Conservation (phyloP, 1,140 invertebrate genomes). For the Bombus haemorrhoidalis region DNA sequence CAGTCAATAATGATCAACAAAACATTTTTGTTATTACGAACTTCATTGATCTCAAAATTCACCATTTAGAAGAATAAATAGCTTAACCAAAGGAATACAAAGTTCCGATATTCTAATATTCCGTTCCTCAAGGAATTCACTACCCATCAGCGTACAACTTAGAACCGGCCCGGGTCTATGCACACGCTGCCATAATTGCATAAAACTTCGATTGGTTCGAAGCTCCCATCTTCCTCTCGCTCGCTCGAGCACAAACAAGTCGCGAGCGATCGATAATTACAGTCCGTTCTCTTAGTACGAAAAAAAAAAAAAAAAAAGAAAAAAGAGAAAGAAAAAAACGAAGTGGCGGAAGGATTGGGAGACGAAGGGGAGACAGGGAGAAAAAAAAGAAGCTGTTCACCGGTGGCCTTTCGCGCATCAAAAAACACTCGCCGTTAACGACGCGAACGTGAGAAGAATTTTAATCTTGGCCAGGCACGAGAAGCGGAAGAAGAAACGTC, state of each 20-base stretch:
- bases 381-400: slow-evolving; percentile 1
- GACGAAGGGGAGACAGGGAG: background rate
- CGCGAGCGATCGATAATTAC: slow-evolving; percentile 9
- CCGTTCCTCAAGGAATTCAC: background rate
- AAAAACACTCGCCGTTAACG: slow-evolving; percentile 37
- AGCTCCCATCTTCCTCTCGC: background rate
- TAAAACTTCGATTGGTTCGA: background rate
- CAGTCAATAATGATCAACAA: background rate
- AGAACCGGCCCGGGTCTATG: background rate
- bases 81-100: background rate
- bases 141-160: too few species aligned
- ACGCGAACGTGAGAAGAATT: slow-evolving; percentile 38
- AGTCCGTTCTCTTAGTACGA: background rate
- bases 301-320: too few species aligned
- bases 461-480: slow-evolving; percentile 24
- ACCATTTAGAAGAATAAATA: too few species aligned
- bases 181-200: background rate
- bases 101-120: background rate
- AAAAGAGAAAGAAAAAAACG: background rate
- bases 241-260: background rate
- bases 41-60: too few species aligned
- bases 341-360: background rate
- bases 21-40: too few species aligned
- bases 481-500: slow-evolving; percentile 24
- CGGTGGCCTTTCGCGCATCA: slow-evolving; percentile 22